Base-by-base conservation (phyloP, 2,888 invertebrate species). In the Noctua janthe region DNA sequence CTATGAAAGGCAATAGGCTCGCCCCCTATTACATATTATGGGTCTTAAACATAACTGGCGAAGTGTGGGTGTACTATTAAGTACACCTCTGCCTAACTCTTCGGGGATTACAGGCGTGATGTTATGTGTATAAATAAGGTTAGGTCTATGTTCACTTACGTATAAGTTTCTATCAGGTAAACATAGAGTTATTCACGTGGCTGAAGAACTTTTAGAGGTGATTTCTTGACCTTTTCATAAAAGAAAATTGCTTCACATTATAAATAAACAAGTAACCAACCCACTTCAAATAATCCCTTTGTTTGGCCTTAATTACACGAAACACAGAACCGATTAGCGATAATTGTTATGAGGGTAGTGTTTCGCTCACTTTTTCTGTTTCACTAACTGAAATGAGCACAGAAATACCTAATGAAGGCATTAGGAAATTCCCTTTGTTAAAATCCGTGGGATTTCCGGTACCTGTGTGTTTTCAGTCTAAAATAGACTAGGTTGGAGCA, bases 211-310 rank as follows among this genome's bases (percentile, higher is more conserved):
- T 84, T 72, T 64, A 64, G 17, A 72, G 62, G 69, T 83, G 29
- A 35, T 66, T 66, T 29, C 54, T n/a, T 54, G 43, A 71, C 66
- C 66, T 80, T 71, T 74, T 51, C 59, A 39, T 23, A 1, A 66
- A 82, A 71, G 23, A 71, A 71, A 74, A 67, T 73, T 17, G 35
- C 13, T 29, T 13, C 8, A 62, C 29, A 29, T 59, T 69, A 69
- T 15, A 54, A 76, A 59, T 66, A 72, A 76, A 17, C 29, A 72
- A 39, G 17, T 64, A 64, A 73, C 51, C 39, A 51, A 64, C 59
- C 51, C 35, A n/a, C 35, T 82, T 74, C 71, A 59, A 80, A 74
- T 84, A 67, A 66, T 62, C 20, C 39, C 71, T 84, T 80, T 83
- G 85, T 80, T 84, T 73, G 43, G 56, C 64, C 64, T 59, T 76